Percentiles rank a stretch among this genome's conserved stretches.
Conservation (phyloP, 2,797 vertebrate genomes). For the Aselliscus stoliczkanus region DNA sequence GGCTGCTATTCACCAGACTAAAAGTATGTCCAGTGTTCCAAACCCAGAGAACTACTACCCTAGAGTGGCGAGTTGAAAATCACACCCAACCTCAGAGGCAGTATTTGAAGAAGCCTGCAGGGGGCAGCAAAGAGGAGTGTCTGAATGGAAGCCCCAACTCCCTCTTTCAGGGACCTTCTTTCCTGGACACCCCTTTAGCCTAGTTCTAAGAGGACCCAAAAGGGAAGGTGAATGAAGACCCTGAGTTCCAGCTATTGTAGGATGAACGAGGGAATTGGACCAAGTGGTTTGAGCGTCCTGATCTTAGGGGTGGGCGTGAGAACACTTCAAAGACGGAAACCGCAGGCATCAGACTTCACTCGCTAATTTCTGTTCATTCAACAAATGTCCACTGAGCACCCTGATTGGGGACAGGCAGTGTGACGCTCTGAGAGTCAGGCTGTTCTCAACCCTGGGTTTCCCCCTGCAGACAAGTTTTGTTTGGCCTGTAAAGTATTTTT, state of each 20-base stretch:
- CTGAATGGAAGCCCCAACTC: background rate
- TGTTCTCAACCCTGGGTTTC: background rate
- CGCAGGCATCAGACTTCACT: background rate
- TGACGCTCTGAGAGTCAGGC: background rate
- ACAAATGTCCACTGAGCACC: background rate
- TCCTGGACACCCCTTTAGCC: background rate
- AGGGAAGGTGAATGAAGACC: background rate
- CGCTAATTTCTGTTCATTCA: background rate
- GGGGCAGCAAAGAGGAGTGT: constrained; percentile 60
- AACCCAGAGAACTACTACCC: background rate
- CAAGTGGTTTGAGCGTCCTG: background rate
- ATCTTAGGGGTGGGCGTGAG: background rate
- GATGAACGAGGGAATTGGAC: background rate
- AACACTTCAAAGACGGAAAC: background rate
- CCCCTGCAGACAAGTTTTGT: background rate
- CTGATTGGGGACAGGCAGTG: background rate
- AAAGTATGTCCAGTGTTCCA: background rate
- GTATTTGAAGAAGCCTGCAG: constrained; percentile 38
- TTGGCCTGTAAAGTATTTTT: background rate
- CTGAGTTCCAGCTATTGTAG: background rate
- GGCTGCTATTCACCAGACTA: background rate
- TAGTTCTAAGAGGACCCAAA: background rate
- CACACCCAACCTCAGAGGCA: background rate
- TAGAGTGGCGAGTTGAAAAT: background rate
- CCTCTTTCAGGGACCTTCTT: background rate